Evolutionary conservation across 35 echinoderm and acorn worm genomes (phyloP).

Genomic region (Amphiura filiformis): DNA sequence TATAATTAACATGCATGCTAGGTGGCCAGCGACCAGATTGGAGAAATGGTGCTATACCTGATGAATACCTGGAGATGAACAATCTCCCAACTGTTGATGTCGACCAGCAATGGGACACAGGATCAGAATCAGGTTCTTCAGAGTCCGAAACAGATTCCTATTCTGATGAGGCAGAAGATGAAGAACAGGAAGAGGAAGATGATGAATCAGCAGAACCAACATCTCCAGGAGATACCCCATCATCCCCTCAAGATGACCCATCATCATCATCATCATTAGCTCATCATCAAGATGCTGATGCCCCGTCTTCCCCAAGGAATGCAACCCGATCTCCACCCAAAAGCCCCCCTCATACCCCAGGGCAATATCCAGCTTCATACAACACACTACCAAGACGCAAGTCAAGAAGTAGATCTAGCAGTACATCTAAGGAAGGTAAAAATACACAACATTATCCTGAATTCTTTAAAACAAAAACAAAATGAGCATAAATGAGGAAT

Average conservation of each 20-base stretch:
- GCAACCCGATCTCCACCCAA: not conserved
- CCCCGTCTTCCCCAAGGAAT: not conserved
- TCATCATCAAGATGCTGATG: too few relatives aligned
- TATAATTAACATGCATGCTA: too few relatives aligned
- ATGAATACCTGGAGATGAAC: not conserved
- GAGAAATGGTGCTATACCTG: not conserved
- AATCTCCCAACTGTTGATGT: not conserved
- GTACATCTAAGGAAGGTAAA: constrained; percentile 12
- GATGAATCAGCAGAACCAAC: not conserved
- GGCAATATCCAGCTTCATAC: constrained; percentile 44
- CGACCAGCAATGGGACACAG: not conserved
- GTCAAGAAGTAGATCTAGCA: constrained; percentile 4
- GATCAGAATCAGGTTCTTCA: not conserved
- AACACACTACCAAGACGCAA: constrained; percentile 40
- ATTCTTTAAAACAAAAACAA: too few relatives aligned
- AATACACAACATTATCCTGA: not conserved
- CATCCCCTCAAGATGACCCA: not conserved
- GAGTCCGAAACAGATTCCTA: not conserved
- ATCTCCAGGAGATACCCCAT: not conserved
- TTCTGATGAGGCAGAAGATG: not conserved
- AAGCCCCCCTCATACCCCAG: constrained; percentile 30
- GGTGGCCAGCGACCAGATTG: not conserved
- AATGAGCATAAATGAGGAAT: too few relatives aligned
- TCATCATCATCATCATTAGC: too few relatives aligned
- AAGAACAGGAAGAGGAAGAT: not conserved